These are phyloP conservation scores for Esox lucius DNA, from an alignment of 2,797 vertebrate species.

Conservation along the genomic window DNA sequence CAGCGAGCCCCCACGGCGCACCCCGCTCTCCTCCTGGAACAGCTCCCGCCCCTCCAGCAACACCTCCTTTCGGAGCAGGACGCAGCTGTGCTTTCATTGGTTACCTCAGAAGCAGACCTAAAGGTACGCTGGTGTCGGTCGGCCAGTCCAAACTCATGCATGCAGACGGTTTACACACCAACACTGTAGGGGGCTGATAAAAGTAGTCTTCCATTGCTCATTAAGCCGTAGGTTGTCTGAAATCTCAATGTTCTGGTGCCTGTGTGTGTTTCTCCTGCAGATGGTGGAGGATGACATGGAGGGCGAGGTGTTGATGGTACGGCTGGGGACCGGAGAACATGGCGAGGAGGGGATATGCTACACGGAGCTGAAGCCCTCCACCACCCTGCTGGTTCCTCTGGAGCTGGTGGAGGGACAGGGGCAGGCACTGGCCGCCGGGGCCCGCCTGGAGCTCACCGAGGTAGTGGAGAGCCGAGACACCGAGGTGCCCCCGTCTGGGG, in stretches of 20 bases:
- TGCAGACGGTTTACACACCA: neutral
- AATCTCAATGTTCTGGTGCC: no score
- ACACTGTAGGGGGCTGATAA: neutral
- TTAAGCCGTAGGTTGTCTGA: neutral
- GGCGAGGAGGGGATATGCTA: constrained; percentile 66
- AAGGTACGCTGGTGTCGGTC: constrained; percentile 49
- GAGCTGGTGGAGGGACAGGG: constrained; percentile 76
- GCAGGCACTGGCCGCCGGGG: constrained; percentile 59
- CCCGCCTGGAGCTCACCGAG: constrained; percentile 61
- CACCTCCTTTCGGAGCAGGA: constrained; percentile 64
- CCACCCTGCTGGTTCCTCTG: constrained; percentile 74
- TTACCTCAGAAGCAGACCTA: constrained; percentile 56
- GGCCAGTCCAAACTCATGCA: neutral
- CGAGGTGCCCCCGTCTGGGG: constrained; percentile 63
- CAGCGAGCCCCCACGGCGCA: constrained; percentile 55
- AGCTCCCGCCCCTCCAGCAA: constrained; percentile 28
- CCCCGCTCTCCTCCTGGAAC: constrained; percentile 50
- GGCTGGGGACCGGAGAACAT: constrained; percentile 60
- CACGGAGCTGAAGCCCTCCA: constrained; percentile 75
- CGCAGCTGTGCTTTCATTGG: constrained; percentile 63
- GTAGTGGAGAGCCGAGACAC: constrained; percentile 58
- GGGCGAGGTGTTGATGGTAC: constrained; percentile 73
- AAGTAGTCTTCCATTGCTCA: no score
- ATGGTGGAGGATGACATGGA: constrained; percentile 63
- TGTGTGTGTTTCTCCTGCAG: constrained; percentile 47